These are phyloP conservation scores for Amaurobius ferox DNA, from an alignment of 2,888 invertebrate genomes.

Conservation along the genomic window DNA sequence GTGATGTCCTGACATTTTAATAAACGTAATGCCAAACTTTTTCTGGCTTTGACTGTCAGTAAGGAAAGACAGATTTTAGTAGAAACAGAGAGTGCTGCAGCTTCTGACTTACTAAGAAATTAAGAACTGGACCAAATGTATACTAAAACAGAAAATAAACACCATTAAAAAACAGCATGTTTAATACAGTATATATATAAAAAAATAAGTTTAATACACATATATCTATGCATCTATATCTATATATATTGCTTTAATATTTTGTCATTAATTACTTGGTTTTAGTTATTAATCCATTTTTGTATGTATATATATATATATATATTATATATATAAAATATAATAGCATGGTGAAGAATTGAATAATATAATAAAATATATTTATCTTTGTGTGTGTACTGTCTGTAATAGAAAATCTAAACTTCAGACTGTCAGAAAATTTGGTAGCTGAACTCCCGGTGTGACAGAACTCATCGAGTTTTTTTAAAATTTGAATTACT, in stretches of 20 bases:
- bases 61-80: conserved; percentile 65
- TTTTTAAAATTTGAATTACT: no score
- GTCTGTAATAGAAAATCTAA: no score
- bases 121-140: conserved; percentile 61
- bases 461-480: no score
- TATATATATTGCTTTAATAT: no score
- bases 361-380: no score
- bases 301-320: neutral
- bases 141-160: conserved; percentile 59
- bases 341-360: no score
- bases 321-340: neutral
- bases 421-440: no score
- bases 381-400: no score
- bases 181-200: neutral
- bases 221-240: neutral
- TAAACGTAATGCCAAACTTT: neutral
- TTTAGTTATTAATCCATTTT: no score
- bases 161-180: no score
- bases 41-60: conserved; percentile 31
- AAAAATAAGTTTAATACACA: neutral
- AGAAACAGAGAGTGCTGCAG: conserved; percentile 68
- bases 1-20: neutral
- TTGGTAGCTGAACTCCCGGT: no score
- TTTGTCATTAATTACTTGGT: no score
- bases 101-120: conserved; percentile 68